Conservation (phyloP, 2,113 vertebrate species). For the Raja brachyura region DNA sequence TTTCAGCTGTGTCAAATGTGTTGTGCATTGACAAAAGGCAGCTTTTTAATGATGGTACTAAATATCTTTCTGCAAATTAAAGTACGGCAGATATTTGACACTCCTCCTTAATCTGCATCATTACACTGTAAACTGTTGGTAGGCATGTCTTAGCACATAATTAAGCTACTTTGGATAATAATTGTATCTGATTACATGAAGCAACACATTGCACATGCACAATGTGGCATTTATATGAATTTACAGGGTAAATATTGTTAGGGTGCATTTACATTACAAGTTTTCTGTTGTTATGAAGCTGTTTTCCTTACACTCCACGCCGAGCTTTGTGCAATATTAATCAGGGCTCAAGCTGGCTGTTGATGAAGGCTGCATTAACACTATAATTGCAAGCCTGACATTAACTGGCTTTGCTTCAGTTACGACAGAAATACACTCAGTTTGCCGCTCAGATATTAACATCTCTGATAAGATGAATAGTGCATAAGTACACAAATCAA, state of each 20-base stretch:
- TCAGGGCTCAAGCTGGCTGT: no score
- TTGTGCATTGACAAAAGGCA: slow-evolving; percentile 16
- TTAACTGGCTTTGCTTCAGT: not conserved
- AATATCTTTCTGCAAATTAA: slow-evolving; percentile 26
- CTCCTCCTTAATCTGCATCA: slow-evolving; percentile 22
- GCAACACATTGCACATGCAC: not conserved
- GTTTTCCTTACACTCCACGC: no score
- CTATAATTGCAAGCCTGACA: not conserved
- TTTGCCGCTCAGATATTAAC: not conserved
- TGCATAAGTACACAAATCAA: not conserved
- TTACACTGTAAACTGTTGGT: slow-evolving; percentile 21
- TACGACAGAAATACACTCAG: not conserved
- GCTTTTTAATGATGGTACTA: not conserved
- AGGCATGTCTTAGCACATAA: not conserved
- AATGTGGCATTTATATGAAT: not conserved
- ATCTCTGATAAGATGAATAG: not conserved
- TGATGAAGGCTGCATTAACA: no score
- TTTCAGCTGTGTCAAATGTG: slow-evolving; percentile 13
- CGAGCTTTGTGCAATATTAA: no score
- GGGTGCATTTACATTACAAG: not conserved
- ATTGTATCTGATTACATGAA: slow-evolving; percentile 20
- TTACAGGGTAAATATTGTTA: not conserved
- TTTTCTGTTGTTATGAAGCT: not conserved
- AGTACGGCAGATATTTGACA: not conserved
- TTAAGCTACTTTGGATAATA: not conserved